phyloP scores from a whole-genome alignment of 2,113 vertebrate species.

The Pelobates fuscus region DNA sequence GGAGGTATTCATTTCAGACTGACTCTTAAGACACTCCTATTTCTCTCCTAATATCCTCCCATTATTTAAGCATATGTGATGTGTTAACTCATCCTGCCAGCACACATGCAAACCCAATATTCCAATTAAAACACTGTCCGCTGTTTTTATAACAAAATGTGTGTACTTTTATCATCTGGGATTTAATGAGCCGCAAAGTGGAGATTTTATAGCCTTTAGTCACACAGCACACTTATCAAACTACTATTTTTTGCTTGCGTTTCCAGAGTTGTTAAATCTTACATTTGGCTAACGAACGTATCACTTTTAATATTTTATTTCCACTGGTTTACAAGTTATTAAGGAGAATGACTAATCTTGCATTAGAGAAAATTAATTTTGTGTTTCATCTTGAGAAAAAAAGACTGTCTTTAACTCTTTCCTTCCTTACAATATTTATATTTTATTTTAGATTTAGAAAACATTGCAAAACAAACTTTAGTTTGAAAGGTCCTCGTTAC shows the following conservation, averaged over 20 bases:
- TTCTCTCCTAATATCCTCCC: conserved; percentile 36
- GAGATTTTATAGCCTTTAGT: conserved; percentile 14
- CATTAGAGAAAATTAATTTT: no score
- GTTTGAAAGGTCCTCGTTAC: no score
- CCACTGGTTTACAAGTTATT: no score
- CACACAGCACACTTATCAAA: conserved; percentile 13
- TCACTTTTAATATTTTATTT: no score
- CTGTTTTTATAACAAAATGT: conserved; percentile 17
- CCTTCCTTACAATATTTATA: no score
- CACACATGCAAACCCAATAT: conserved; percentile 16
- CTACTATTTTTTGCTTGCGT: neutral
- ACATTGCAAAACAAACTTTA: no score
- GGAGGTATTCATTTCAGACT: conserved; percentile 47
- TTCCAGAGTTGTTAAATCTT: neutral
- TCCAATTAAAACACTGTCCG: conserved; percentile 10
- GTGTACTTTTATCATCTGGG: conserved; percentile 20
- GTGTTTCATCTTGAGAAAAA: no score
- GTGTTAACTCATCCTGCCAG: conserved; percentile 42
- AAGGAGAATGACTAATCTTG: no score
- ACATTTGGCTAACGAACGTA: neutral
- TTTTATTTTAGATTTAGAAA: no score
- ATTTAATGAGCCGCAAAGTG: conserved; percentile 4
- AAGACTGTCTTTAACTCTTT: no score
- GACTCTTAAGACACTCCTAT: conserved; percentile 39
- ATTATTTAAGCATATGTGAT: conserved; percentile 50